Conservation (phyloP, 2,113 vertebrate genomes). For the Ailurus styani region DNA sequence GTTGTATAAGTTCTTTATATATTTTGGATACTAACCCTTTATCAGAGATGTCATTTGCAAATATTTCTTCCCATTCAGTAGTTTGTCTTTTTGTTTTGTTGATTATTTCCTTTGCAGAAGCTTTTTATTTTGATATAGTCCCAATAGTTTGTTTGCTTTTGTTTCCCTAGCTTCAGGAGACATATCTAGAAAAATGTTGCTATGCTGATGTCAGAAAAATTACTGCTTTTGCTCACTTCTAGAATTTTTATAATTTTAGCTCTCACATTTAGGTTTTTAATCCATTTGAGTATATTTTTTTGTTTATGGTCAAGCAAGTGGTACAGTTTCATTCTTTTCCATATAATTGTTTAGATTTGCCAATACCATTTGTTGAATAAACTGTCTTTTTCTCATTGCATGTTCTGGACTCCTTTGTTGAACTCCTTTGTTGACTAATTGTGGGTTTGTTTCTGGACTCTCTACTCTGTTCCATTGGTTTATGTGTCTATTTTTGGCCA, state of each 20-base stretch:
- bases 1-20: too few species aligned
- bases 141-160: background rate
- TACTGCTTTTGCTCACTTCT: background rate
- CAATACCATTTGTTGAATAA: background rate
- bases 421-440: background rate
- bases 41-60: too few species aligned
- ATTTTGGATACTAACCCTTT: too few species aligned
- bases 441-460: background rate
- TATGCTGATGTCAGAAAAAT: background rate
- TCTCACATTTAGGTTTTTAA: background rate
- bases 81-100: too few species aligned
- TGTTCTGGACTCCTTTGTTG: background rate
- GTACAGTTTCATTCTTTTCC: background rate
- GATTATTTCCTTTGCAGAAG: too few species aligned
- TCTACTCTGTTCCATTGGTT: background rate
- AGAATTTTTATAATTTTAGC: background rate
- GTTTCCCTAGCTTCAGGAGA: background rate
- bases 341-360: background rate
- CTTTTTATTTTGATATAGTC: background rate
- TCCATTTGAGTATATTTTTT: background rate
- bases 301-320: background rate
- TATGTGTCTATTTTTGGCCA: background rate
- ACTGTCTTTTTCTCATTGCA: background rate
- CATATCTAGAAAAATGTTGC: background rate
- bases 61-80: too few species aligned